phyloP scores from a whole-genome alignment of 2,113 vertebrate genomes.

The Syngnathoides biaculeatus region DNA sequence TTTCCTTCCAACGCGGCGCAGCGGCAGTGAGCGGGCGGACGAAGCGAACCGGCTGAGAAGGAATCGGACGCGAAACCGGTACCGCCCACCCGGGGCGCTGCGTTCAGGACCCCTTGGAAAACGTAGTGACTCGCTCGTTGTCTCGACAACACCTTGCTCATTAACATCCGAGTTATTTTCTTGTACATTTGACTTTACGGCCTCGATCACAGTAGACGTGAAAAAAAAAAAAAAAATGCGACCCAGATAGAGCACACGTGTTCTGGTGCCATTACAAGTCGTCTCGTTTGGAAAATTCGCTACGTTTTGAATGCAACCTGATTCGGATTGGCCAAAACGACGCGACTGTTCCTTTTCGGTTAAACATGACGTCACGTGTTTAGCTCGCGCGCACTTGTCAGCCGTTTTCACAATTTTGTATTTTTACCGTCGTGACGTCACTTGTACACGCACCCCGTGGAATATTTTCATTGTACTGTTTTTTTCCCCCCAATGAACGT shows the following conservation, averaged over 20 bases:
- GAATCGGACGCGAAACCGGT: conserved; percentile 11
- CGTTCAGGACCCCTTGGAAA: conserved; percentile 27
- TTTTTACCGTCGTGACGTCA: not conserved
- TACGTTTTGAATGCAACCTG: conserved; percentile 21
- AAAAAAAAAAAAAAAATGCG: not conserved
- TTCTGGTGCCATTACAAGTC: not conserved
- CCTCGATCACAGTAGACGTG: not conserved
- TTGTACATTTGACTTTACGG: not conserved
- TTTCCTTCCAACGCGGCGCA: conserved; percentile 36
- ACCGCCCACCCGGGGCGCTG: conserved; percentile 48
- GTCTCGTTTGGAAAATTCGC: not conserved
- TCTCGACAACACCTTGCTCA: not conserved
- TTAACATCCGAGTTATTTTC: not conserved
- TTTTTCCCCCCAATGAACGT: no score
- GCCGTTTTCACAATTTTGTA: not conserved
- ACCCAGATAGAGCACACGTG: no score
- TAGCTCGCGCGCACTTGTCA: not conserved
- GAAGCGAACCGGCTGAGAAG: conserved; percentile 15
- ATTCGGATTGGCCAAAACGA: conserved; percentile 57
- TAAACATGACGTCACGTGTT: conserved; percentile 65
- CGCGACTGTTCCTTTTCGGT: conserved; percentile 56
- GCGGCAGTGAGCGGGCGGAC: conserved; percentile 38
- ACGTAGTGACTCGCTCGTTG: no score
- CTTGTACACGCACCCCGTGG: no score
- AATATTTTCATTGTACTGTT: no score